These are phyloP conservation scores for Pachyramphus minor DNA, from an alignment of 2,113 vertebrate genomes.

Conservation along the genomic window DNA sequence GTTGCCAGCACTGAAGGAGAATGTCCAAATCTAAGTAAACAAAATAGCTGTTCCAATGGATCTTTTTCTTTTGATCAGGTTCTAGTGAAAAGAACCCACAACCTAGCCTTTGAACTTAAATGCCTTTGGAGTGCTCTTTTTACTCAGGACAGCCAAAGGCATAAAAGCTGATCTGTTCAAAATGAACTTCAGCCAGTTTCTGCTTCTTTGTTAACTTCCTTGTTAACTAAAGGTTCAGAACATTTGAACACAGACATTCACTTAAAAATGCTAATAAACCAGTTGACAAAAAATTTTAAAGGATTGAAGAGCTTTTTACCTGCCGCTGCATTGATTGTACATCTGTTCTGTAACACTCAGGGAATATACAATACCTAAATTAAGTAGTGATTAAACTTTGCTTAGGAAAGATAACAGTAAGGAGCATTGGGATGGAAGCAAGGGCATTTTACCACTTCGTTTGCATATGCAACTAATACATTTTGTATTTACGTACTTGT, in stretches of 20 bases:
- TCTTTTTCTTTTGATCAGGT: background rate
- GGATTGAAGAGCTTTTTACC: background rate
- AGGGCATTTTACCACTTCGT: background rate
- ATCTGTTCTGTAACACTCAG: background rate
- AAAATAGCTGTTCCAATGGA: background rate
- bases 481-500: background rate
- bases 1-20: background rate
- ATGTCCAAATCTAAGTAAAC: background rate
- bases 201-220: background rate
- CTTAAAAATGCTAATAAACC: background rate
- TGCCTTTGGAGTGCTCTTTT: background rate
- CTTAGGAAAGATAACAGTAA: background rate
- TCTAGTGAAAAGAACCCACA: background rate
- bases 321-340: background rate
- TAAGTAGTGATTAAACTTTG: background rate
- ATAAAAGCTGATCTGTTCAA: background rate
- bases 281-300: background rate
- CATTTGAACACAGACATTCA: background rate
- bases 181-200: background rate
- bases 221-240: background rate
- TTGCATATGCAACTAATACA: background rate
- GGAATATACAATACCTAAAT: background rate
- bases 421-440: background rate
- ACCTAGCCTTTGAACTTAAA: background rate
- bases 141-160: background rate